These are phyloP conservation scores for Chloroceryle inda DNA, from an alignment of 2,797 vertebrate species.

Conservation along the genomic window DNA sequence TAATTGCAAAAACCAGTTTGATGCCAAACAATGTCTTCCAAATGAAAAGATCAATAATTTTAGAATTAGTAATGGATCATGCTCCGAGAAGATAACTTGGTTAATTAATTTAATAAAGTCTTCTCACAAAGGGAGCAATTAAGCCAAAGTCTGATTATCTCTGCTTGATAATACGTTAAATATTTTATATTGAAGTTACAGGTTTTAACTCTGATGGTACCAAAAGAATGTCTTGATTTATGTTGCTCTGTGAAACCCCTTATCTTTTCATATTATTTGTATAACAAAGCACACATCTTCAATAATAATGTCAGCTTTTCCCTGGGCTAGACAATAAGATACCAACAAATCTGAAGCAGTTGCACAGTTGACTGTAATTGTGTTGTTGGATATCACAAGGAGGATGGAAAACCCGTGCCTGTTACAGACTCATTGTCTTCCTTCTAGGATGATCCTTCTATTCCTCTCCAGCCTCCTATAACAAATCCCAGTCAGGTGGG, in stretches of 20 bases:
- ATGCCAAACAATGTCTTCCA: neutral
- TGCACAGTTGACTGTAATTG: neutral
- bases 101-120: slow-evolving; percentile 59
- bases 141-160: slow-evolving; percentile 16
- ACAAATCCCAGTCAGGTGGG: neutral
- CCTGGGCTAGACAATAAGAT: neutral
- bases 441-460: neutral
- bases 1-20: neutral
- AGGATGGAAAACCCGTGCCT: neutral
- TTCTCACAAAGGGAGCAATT: slow-evolving; percentile 42
- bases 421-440: neutral
- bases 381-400: neutral
- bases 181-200: neutral
- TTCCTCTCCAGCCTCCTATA: neutral
- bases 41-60: slow-evolving; percentile 53
- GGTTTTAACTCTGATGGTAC: neutral
- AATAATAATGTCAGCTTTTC: neutral
- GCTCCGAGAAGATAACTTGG: neutral
- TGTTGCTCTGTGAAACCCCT: neutral
- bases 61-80: slow-evolving; percentile 35
- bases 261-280: neutral
- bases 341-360: neutral
- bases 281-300: neutral
- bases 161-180: neutral
- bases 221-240: neutral